Base-by-base conservation (phyloP, 2,797 vertebrate genomes). In the Spheniscus humboldti region DNA sequence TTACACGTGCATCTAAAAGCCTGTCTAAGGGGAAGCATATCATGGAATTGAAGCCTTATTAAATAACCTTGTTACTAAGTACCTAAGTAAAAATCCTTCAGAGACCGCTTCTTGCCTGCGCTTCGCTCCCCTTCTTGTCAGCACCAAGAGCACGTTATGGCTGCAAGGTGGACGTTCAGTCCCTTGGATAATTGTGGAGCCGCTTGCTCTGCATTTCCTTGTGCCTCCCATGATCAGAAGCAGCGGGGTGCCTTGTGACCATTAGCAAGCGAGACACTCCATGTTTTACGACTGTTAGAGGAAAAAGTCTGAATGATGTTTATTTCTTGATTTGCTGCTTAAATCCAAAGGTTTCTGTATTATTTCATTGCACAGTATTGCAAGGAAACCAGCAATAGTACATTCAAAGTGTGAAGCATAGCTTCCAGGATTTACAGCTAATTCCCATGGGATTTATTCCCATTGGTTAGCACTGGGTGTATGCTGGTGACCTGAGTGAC, bases 351-450 rank as follows among this genome's bases (percentile, higher is more conserved):
- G 18, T 37, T 59, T 79, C 43, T 39, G 14, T 25, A 22, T 48
- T 7, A 23, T 73, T 88, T 59, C 33, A 30, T 30, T 37, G 41
- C 15, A 9, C 2, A 14, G 22, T 9, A 25, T 24, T 50, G 50
- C 59, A 63, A n/a, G 55, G 69, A 50, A 81, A 53, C 15, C 47
- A 66, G 60, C 48, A 60, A 10, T 2, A 24, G 52, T 4, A 17
- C 45, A 24, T 53, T 81, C 37, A 31, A n/a, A 41, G 72, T 1
- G 7, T 47, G 50, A 55, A 69, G 43, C 63, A 47, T 13, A 76
- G 69, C 87, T 85, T 82, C 66, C 74, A 91, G 92, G 86, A 78
- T 63, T 94, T 95, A 62, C 47, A 91, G 67, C 66, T 90, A 39
- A 92, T 79, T 96, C 84, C 91, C 52, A 4, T 30, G 59, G 48